These are phyloP conservation scores for Xestobium rufovillosum DNA, from an alignment of 2,888 invertebrate species.

Conservation along the genomic window DNA sequence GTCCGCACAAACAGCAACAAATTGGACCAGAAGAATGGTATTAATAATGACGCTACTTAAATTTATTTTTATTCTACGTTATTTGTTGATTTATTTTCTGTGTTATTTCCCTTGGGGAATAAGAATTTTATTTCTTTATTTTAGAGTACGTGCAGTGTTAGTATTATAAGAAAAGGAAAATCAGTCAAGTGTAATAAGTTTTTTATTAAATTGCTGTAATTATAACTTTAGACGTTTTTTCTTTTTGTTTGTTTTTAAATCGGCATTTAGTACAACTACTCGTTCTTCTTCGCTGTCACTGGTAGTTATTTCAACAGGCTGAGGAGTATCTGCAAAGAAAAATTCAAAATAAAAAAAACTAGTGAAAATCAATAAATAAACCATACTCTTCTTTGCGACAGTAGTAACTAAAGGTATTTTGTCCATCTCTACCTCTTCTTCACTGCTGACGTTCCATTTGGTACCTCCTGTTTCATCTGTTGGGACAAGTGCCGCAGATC, in stretches of 20 bases:
- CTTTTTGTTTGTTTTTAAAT: constrained; percentile 28
- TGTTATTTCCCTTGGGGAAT: no score
- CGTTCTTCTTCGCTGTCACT: constrained; percentile 41
- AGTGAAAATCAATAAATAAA: constrained; percentile 18
- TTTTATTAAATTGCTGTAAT: constrained; percentile 9
- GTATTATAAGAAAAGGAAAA: not conserved
- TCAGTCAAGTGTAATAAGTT: constrained; percentile 6
- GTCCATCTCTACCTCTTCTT: constrained; percentile 34
- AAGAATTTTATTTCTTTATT: no score
- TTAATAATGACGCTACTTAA: constrained; percentile 56
- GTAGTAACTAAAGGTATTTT: constrained; percentile 27
- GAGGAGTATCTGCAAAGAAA: constrained; percentile 15
- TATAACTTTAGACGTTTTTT: constrained; percentile 19
- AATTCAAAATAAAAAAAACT: constrained; percentile 2
- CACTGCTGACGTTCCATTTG: constrained; percentile 30
- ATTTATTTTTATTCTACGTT: constrained; percentile 23
- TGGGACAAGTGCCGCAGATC: constrained; percentile 42
- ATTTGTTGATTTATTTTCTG: constrained; percentile 17
- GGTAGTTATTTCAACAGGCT: constrained; percentile 21
- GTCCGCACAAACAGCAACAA: constrained; percentile 90
- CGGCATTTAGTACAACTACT: constrained; percentile 35
- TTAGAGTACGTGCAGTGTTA: no score
- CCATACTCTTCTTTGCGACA: constrained; percentile 9
- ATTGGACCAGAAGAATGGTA: constrained; percentile 74
- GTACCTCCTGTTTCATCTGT: constrained; percentile 25